A percentile compares a stretch with the other conserved stretches of the same genome.
Evolutionary conservation across 2,113 vertebrate genomes (phyloP).

Genomic region (Scalopus aquaticus): DNA sequence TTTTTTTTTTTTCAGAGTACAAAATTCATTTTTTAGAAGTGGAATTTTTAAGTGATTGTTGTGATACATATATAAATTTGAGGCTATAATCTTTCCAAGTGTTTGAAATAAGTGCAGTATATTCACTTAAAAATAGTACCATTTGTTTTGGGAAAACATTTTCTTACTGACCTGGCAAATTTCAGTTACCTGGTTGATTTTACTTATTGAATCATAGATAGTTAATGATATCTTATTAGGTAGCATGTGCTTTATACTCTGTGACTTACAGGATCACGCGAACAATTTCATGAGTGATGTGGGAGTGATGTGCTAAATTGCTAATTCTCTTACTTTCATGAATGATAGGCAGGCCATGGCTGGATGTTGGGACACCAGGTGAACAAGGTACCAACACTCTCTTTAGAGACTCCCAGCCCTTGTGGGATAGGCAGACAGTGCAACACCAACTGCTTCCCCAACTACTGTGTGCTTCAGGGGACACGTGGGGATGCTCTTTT

Average conservation of each 20-base stretch:
- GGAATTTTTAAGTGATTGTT: neutral
- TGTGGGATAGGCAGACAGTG: neutral
- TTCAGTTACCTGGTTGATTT: neutral
- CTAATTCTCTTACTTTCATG: neutral
- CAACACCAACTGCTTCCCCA: accelerated
- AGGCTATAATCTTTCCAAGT: neutral
- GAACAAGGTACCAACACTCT: neutral
- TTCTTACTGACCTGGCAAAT: neutral
- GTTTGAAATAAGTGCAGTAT: neutral
- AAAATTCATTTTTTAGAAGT: neutral
- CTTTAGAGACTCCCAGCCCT: neutral
- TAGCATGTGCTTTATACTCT: neutral
- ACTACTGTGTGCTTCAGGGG: neutral
- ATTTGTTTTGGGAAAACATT: neutral
- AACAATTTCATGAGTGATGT: neutral
- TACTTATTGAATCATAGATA: neutral
- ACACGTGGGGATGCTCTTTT: neutral
- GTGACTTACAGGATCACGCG: neutral
- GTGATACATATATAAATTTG: neutral
- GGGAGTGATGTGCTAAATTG: too few species aligned
- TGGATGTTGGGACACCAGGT: neutral
- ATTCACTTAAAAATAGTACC: neutral
- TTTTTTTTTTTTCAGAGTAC: neutral
- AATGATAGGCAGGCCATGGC: neutral
- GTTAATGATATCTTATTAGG: neutral